Evolutionary conservation across 2,888 invertebrate species (phyloP).

Genomic region (Drosophila atripex): DNA sequence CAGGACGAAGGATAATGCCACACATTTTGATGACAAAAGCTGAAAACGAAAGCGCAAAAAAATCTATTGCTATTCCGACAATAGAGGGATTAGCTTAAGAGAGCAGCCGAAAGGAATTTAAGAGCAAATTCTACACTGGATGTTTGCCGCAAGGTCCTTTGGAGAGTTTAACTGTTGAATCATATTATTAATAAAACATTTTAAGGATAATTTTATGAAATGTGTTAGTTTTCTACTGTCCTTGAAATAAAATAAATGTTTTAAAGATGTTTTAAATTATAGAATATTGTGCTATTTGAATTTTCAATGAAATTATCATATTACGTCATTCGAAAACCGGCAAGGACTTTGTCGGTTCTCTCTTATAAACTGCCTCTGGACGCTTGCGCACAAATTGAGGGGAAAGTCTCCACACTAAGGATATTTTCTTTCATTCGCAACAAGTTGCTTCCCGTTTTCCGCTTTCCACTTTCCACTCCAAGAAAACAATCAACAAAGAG

Average conservation of each 20-base stretch:
- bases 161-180: constrained; percentile 79
- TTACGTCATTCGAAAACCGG: constrained; percentile 71
- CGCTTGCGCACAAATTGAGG: constrained; percentile 58
- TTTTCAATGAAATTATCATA: constrained; percentile 21
- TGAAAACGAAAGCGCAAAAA: constrained; percentile 77
- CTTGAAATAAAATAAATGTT: not conserved
- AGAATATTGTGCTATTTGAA: not conserved
- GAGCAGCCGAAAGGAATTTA: constrained; percentile 1
- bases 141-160: constrained; percentile 8
- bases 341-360: not conserved
- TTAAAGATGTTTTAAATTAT: not conserved
- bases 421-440: constrained; percentile 55
- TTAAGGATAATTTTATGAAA: not conserved
- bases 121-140: constrained; percentile 32
- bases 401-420: constrained; percentile 43
- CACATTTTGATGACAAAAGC: constrained; percentile 56
- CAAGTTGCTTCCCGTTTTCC: constrained; percentile 58
- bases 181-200: not conserved
- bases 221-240: not conserved
- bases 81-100: constrained; percentile 14
- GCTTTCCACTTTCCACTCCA: constrained; percentile 6
- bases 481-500: constrained; percentile 8
- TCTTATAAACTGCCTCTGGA: constrained; percentile 13
- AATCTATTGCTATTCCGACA: constrained; percentile 8
- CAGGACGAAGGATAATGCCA: constrained; percentile 43